phyloP scores from a whole-genome alignment of 2,888 invertebrate species.

The Daptonema setosum region DNA sequence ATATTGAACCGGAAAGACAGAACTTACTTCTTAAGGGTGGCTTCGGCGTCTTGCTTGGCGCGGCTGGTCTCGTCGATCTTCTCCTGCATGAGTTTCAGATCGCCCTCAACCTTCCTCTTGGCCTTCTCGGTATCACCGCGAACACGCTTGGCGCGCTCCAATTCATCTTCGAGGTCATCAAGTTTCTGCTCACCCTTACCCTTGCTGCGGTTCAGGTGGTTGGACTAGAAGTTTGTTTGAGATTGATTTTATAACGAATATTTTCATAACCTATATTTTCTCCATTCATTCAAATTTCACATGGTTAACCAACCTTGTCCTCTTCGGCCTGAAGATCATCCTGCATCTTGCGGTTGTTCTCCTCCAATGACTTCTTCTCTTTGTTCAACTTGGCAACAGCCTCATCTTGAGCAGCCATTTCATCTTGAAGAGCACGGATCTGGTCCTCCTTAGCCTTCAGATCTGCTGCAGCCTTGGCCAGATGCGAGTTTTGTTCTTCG shows the following conservation, averaged over 20 bases:
- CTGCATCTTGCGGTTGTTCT: slow-evolving; percentile 33
- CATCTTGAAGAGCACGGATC: slow-evolving; percentile 38
- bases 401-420: slow-evolving; percentile 95
- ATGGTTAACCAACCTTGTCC: slow-evolving; percentile 45
- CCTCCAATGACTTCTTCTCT: slow-evolving; percentile 87
- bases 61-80: slow-evolving; percentile 21
- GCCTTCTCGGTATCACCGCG: slow-evolving; percentile 67
- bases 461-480: slow-evolving; percentile 25
- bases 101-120: slow-evolving; percentile 22
- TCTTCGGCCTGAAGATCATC: slow-evolving; percentile 52
- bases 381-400: slow-evolving; percentile 95
- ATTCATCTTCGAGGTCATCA: slow-evolving; percentile 42
- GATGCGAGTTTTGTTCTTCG: slow-evolving; percentile 13
- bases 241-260: background rate
- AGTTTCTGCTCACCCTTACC: slow-evolving; percentile 71
- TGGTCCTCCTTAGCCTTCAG: slow-evolving; percentile 13
- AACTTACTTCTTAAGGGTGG: slow-evolving; percentile 14
- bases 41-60: slow-evolving; percentile 22
- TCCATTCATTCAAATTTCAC: background rate
- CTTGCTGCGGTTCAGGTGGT: slow-evolving; percentile 11
- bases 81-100: slow-evolving; percentile 25
- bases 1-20: too few species aligned
- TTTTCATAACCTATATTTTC: background rate
- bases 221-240: background rate
- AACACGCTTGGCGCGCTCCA: slow-evolving; percentile 9